Conservation (phyloP, 2,113 vertebrate genomes). For the Gavialis gangeticus region DNA sequence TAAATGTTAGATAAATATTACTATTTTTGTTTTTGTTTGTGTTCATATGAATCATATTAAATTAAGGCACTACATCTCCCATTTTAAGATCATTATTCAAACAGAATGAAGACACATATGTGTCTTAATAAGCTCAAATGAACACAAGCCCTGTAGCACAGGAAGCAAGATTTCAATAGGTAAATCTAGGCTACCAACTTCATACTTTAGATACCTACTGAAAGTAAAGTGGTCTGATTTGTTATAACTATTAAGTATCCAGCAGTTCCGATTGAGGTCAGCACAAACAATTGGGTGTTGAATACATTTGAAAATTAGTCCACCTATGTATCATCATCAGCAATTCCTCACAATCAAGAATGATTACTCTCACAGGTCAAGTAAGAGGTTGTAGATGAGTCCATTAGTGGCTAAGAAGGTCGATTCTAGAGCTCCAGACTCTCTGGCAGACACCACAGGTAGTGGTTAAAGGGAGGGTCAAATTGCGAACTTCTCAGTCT, state of each 20-base stretch:
- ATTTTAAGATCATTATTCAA: neutral
- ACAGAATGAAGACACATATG: neutral
- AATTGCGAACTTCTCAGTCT: too few species aligned
- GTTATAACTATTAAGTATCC: neutral
- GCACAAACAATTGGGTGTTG: neutral
- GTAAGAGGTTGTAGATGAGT: too few species aligned
- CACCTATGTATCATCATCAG: too few species aligned
- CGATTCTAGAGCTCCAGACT: too few species aligned
- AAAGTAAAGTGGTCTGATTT: neutral
- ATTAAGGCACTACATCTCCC: neutral
- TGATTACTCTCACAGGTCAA: too few species aligned
- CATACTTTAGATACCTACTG: neutral
- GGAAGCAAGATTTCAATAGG: neutral
- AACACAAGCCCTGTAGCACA: neutral
- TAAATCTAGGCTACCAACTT: neutral
- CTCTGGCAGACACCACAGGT: too few species aligned
- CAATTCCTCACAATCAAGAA: too few species aligned
- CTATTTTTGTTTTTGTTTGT: fast-evolving
- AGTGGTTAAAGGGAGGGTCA: too few species aligned
- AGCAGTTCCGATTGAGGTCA: neutral
- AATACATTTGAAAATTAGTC: neutral
- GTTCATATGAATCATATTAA: neutral
- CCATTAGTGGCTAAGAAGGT: too few species aligned
- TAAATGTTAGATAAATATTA: neutral
- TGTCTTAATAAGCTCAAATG: neutral